Base-by-base conservation (phyloP, 2,797 vertebrate genomes). In the Pipistrellus kuhlii region DNA sequence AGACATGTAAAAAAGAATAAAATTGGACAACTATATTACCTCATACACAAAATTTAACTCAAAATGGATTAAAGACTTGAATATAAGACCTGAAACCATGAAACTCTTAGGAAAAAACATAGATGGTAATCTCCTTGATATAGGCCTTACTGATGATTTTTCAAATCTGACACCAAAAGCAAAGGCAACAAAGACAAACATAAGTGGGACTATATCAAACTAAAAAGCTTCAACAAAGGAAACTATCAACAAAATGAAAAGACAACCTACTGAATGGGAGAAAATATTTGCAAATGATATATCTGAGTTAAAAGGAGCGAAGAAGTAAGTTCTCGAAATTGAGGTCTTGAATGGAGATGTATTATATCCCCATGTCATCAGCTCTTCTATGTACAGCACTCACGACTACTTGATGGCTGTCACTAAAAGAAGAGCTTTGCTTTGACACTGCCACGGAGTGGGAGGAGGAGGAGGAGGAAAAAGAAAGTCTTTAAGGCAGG, bases 401-500 rank as follows among this genome's bases (percentile, higher is more conserved):
- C 96, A 97, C 84, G 96, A 97, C 87, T 71, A 76, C 78, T 92
- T 95, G 96, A 97, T 20, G 88, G 80, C 92, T 97, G 96, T 96
- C 96, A 92, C 71, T 73, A 8, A 93, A 75, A 95, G 73, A 90
- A 92, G 73, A 95, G 90, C 46, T 96, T 83, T 94, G 88, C 53
- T 73, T 94, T 75, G 84, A 88, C 76, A 81, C 66, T 59, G 62
- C 62, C 62, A 21, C 0, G 1, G 71, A 92, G 95, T 93, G 83
- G 96, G 96, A 95, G 88, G 90, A 88, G 53, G 73, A 48, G 72
- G 44, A 51, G 12, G 73, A 77, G 85, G 80, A 35, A 59, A 73
- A 84, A 94, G 80, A 75, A 59, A 64, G 81, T 91, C 57, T 92
- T 71, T n/a, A 77, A 94, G 85, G 73, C 80, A 89, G 88, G 59